Evolutionary conservation across 2,113 vertebrate genomes (phyloP), one percentile per base, ranked within the genome.

Genomic region (Delphinus delphis): DNA sequence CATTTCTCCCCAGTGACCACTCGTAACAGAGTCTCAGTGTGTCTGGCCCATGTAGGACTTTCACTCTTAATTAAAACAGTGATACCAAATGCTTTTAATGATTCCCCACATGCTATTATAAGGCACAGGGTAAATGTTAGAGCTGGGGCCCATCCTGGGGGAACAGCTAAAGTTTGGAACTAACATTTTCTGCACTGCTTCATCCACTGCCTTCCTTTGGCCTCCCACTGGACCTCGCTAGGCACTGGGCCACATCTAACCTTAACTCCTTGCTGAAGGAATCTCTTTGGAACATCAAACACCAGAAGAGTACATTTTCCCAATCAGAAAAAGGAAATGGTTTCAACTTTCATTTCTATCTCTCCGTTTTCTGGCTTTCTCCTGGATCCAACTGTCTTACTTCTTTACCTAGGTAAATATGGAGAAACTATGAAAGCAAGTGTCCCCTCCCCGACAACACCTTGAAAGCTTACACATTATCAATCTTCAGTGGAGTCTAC

Each of bases 21-120:
- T 63, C 3, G 76, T 60, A 77, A 93, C 86, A 90, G 84, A 91
- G 62, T 38, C 60, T 79, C 91, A 36, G 85, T 74, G 6, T 47
- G 79, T 47, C 95, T 95, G 88, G 86, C 68, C 85, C 81, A 83
- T 36, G 87, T 41, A 93, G 96, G 88, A 90, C 92, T 93, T 93
- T 97, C 93, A 65, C 95, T 93, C 94, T 97, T 97, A 96, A 97
- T 97, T 97, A 95, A 97, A 98, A 96, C 47, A 95, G 90, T 96
- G 96, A 97, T 92, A 93, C 96, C 96, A 55, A 94, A 93, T 55
- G 84, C 92, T 60, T 96, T 96, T 94, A 90, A 90, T 93, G 87
- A 86, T 55, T 98, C 97, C 96, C 96, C 47, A 74, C 50, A 85
- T 92, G 76, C 96, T 96, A 73, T 92, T 97, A 93, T 68, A 96